Base-by-base conservation (phyloP, 2,797 vertebrate genomes). In the Hydrophis major region DNA sequence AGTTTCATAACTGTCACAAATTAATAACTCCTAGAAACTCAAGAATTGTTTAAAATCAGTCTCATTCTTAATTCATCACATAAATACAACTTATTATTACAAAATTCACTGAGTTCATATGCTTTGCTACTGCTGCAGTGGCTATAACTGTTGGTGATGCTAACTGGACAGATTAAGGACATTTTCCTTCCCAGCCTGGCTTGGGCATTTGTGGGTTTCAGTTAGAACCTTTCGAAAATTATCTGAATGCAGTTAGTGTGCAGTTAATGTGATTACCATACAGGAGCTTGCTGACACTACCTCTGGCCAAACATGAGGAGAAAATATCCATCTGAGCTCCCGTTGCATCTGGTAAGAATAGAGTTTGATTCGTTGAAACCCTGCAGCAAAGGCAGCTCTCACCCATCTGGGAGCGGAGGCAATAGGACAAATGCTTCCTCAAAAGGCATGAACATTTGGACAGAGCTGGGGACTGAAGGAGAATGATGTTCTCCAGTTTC, bases 401-500 rank as follows among this genome's bases (percentile, higher is more conserved):
- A 97, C 98, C 98, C 98, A 98, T 98, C 96, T 96, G 98, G 98
- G 98, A 99, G 98, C 97, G 98, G 98, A 98, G 94, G 93, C 98
- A 97, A 98, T 96, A 97, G 98, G 98, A 98, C 98, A 98, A 98
- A 98, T 98, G 98, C 98, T 98, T 98, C 98, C 98, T 99, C 98
- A 98, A 98, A 98, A 98, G 98, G 98, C 98, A 98, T 98, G 98
- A 98, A 98, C 98, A 98, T 99, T 99, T 98, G 98, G 98, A 98
- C 98, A 98, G 98, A 98, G 98, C 98, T 96, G 97, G 98, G 97
- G 98, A 98, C 98, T 98, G 98, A 98, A 98, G 98, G 98, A 98
- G 99, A 98, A 98, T 99, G 99, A 99, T 99, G 99, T 99, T 99
- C 99, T 99, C 99, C 98, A 99, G 99, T 99, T 99, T 99, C 99